Evolutionary conservation across 2,113 vertebrate species (phyloP).

Genomic region (Copsychus sechellarum): DNA sequence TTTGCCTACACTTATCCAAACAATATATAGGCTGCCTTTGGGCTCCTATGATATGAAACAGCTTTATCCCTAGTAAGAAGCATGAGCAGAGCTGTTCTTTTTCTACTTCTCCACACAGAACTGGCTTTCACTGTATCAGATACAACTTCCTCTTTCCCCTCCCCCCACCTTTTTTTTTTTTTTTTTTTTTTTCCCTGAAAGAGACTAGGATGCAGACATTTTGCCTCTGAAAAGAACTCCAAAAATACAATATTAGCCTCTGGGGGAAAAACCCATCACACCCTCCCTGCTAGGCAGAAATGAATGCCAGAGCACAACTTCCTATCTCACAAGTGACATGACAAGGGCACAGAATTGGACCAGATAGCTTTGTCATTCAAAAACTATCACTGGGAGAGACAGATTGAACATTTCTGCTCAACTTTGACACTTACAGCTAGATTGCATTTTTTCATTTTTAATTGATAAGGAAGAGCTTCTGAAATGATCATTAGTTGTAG

Average conservation of each 20-base stretch:
- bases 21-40: not conserved
- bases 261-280: not conserved
- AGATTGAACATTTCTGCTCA: not conserved
- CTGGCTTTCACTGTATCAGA: not conserved
- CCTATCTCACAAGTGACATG: not conserved
- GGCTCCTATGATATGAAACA: not conserved
- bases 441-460: not conserved
- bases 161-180: not conserved
- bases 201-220: not conserved
- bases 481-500: not conserved
- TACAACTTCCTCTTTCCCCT: rapidly evolving
- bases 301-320: not conserved
- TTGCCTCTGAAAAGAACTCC: not conserved
- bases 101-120: not conserved
- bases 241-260: not conserved
- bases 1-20: not conserved
- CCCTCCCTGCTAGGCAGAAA: not conserved
- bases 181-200: not conserved
- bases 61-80: not conserved
- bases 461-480: not conserved
- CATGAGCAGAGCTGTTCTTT: not conserved
- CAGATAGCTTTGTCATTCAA: not conserved
- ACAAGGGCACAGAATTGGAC: not conserved
- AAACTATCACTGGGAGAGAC: not conserved
- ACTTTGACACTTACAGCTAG: not conserved